These are phyloP conservation scores for Petrolisthes cinctipes DNA, from an alignment of 2,888 invertebrate species.

Conservation along the genomic window DNA sequence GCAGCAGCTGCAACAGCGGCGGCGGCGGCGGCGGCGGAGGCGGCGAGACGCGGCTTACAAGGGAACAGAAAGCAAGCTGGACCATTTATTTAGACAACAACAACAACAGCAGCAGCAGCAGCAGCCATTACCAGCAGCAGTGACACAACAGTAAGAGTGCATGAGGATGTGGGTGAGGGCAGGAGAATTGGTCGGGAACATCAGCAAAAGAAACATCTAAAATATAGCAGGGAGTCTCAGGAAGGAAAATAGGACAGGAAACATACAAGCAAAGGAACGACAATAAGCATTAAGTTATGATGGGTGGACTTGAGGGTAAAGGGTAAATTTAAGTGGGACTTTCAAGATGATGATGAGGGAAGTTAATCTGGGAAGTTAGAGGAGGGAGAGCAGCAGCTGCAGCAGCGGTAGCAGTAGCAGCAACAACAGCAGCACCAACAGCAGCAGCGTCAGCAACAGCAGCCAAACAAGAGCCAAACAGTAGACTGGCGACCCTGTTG, in stretches of 20 bases:
- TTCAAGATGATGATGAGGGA: background rate
- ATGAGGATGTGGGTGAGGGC: constrained; percentile 1
- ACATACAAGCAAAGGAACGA: constrained; percentile 10
- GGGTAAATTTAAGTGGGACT: background rate
- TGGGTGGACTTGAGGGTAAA: background rate
- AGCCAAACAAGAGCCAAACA: background rate
- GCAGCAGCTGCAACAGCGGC: background rate
- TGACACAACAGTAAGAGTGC: too few relatives aligned
- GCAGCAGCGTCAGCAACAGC: constrained; percentile 16
- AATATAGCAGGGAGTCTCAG: background rate
- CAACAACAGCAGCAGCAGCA: constrained; percentile 15
- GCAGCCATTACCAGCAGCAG: too few relatives aligned
- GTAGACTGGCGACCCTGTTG: background rate
- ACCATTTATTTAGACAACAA: constrained; percentile 15
- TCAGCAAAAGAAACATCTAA: constrained; percentile 13
- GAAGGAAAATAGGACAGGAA: background rate
- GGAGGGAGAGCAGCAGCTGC: constrained; percentile 5
- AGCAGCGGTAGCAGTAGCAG: constrained; percentile 17
- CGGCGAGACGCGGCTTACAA: background rate
- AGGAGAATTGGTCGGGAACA: constrained; percentile 4
- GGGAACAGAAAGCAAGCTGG: constrained; percentile 19
- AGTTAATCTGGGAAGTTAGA: constrained; percentile 1
- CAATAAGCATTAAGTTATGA: background rate
- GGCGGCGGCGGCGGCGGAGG: background rate
- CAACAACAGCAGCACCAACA: constrained; percentile 10